Conservation (phyloP, 1,140 invertebrate genomes). For the Leptinotarsa defecta region DNA sequence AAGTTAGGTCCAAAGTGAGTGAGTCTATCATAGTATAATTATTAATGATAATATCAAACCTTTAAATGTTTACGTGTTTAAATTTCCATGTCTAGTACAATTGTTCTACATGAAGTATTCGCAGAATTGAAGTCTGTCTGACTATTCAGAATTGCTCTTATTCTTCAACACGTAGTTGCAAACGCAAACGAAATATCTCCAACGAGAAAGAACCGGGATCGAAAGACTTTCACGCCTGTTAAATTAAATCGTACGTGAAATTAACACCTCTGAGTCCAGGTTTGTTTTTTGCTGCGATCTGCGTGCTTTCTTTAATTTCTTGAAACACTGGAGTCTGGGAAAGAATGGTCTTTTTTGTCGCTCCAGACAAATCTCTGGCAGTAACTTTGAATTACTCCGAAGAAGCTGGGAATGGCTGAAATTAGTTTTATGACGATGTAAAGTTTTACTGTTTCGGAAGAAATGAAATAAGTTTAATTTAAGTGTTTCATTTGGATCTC, state of each 20-base stretch:
- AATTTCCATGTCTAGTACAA: too few species aligned
- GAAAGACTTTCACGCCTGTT: constrained; percentile 12
- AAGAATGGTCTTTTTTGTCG: constrained; percentile 2
- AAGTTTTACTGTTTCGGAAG: not conserved
- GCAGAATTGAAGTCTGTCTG: too few species aligned
- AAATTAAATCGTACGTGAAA: constrained; percentile 30
- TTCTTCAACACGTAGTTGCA: not conserved
- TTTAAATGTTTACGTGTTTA: too few species aligned
- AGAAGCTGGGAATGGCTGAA: not conserved
- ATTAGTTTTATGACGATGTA: constrained; percentile 1
- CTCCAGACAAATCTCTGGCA: not conserved
- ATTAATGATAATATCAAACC: too few species aligned
- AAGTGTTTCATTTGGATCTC: too few species aligned
- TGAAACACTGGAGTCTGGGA: not conserved
- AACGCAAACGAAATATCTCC: not conserved
- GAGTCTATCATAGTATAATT: too few species aligned
- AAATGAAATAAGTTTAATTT: too few species aligned
- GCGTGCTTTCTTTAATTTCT: constrained; percentile 12
- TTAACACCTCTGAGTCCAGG: constrained; percentile 28
- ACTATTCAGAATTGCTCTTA: too few species aligned
- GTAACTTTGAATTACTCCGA: not conserved
- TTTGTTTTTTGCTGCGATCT: constrained; percentile 17
- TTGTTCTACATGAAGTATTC: too few species aligned
- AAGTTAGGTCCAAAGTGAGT: too few species aligned
- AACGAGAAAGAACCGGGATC: not conserved